phyloP scores from a whole-genome alignment of 2,888 invertebrate species.

The Ypsolopha sequella region DNA sequence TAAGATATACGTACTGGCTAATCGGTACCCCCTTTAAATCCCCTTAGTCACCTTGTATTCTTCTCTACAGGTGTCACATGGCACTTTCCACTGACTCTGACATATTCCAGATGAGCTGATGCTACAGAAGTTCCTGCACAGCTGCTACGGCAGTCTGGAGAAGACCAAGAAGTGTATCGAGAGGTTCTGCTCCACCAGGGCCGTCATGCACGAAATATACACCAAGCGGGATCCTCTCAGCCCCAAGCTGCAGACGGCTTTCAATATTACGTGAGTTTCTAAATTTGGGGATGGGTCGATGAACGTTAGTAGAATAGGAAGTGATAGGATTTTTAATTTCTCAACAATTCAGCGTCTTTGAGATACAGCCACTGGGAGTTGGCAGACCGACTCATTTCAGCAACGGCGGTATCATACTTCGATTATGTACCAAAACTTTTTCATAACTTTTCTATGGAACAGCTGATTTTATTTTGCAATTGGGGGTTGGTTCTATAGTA shows the following conservation, averaged over 20 bases:
- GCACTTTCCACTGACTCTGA: neutral
- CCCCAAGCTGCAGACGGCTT: constrained; percentile 26
- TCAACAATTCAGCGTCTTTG: too few species aligned
- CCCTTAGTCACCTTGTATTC: neutral
- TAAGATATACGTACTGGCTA: too few species aligned
- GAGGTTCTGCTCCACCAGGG: constrained; percentile 47
- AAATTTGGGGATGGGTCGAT: too few species aligned
- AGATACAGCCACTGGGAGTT: too few species aligned
- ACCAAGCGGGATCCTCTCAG: constrained; percentile 34
- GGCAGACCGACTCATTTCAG: too few species aligned
- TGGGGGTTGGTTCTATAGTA: too few species aligned
- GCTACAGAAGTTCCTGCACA: constrained; percentile 66
- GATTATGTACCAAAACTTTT: too few species aligned
- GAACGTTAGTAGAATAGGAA: constrained; percentile 3
- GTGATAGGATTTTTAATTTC: neutral
- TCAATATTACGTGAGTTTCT: constrained; percentile 41
- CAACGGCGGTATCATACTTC: too few species aligned
- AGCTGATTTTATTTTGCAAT: too few species aligned
- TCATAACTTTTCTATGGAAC: too few species aligned
- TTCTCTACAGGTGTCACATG: neutral
- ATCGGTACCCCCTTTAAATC: neutral
- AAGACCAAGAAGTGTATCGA: constrained; percentile 66
- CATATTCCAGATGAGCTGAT: constrained; percentile 60
- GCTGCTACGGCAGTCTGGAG: constrained; percentile 68
- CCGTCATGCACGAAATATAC: constrained; percentile 38